Conservation (phyloP, 2,113 vertebrate genomes). For the Rhynchomys soricoides region DNA sequence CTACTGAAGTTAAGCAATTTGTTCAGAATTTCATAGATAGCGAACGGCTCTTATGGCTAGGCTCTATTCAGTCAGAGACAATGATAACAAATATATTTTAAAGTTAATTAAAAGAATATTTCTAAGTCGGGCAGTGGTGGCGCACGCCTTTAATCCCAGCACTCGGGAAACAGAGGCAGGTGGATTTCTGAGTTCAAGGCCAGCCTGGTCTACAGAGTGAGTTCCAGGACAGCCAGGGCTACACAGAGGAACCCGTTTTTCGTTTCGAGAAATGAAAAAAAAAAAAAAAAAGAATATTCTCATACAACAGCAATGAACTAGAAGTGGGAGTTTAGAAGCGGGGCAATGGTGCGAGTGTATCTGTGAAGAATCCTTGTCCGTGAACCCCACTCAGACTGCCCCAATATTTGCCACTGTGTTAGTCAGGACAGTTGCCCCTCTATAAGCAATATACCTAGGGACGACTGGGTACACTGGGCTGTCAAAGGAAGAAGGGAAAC, state of each 20-base stretch:
- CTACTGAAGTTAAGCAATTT: background rate
- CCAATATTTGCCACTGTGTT: too few relatives aligned
- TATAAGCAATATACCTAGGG: background rate
- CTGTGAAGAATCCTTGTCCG: background rate
- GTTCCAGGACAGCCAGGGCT: too few relatives aligned
- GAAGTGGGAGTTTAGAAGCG: background rate
- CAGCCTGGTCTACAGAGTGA: too few relatives aligned
- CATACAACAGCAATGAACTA: too few relatives aligned
- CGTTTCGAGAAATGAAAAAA: too few relatives aligned
- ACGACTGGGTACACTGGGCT: background rate
- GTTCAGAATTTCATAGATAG: background rate
- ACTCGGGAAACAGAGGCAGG: too few relatives aligned
- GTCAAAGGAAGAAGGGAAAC: background rate
- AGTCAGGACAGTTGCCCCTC: background rate
- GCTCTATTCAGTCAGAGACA: background rate
- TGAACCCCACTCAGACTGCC: background rate
- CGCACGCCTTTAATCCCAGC: too few relatives aligned
- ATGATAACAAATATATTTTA: background rate
- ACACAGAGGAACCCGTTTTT: too few relatives aligned
- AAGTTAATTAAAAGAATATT: background rate
- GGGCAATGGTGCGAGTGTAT: fast-evolving
- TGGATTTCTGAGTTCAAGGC: too few relatives aligned
- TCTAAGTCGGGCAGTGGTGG: too few relatives aligned
- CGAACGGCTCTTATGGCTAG: background rate
- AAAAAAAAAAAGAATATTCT: background rate